phyloP scores from a whole-genome alignment of 2,797 vertebrate genomes.

The Chloroceryle inda region DNA sequence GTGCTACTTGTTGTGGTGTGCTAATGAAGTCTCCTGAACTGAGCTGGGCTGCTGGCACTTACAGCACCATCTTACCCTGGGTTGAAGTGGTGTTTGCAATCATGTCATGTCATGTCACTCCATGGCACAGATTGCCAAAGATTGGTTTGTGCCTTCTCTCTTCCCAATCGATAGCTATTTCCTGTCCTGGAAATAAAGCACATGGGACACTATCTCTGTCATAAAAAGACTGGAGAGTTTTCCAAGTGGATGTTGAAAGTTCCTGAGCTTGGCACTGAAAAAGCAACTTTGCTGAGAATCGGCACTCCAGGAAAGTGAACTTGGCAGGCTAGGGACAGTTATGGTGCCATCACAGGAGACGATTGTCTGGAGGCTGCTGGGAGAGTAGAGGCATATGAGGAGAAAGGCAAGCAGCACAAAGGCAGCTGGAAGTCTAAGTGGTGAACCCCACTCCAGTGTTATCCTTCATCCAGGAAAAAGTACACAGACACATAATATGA shows the following conservation, averaged over 20 bases:
- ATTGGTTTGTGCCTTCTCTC: not conserved
- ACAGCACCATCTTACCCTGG: not conserved
- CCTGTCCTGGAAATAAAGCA: not conserved
- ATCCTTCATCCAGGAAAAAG: not conserved
- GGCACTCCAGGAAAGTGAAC: constrained; percentile 22
- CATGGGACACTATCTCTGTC: not conserved
- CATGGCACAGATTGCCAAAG: not conserved
- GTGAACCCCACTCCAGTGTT: not conserved
- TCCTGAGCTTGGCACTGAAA: not conserved
- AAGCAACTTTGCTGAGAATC: constrained; percentile 25
- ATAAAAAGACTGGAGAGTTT: not conserved
- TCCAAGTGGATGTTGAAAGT: constrained; percentile 19
- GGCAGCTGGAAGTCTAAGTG: not conserved
- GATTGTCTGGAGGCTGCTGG: not conserved
- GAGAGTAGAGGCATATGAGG: not conserved
- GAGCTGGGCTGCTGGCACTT: not conserved
- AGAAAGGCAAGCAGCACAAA: constrained; percentile 49
- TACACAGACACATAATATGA: not conserved
- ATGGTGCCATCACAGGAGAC: not conserved
- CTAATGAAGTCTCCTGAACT: not conserved
- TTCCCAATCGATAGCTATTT: not conserved
- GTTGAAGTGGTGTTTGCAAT: not conserved
- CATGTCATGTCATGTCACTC: not conserved
- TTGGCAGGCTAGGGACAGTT: not conserved
- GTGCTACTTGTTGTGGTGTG: not conserved